These are phyloP conservation scores for Hyles euphorbiae DNA, from an alignment of 1,140 invertebrate genomes.

Conservation along the genomic window DNA sequence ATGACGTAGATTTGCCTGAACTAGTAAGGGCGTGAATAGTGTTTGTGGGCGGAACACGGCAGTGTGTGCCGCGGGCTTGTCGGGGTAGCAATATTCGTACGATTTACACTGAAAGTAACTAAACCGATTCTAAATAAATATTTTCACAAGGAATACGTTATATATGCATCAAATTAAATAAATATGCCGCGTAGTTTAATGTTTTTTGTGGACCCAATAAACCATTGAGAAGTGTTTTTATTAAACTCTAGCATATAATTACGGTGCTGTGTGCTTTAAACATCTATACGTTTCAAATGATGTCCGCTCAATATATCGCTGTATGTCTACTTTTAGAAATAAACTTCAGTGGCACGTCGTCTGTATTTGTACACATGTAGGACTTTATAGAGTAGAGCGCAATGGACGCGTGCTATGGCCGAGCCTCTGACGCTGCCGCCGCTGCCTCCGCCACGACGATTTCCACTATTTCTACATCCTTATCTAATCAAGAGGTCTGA, in stretches of 20 bases:
- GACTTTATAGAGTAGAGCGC: constrained; percentile 28
- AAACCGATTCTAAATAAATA: no score
- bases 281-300: no score
- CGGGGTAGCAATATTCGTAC: not conserved
- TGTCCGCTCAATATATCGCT: no score
- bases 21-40: not conserved
- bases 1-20: not conserved
- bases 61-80: constrained; percentile 24
- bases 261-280: no score
- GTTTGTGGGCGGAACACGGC: constrained; percentile 18
- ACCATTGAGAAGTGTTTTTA: no score
- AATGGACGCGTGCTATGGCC: constrained; percentile 62
- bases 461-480: constrained; percentile 53
- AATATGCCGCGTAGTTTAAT: no score
- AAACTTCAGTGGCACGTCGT: not conserved
- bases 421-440: constrained; percentile 55
- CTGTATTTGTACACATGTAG: constrained; percentile 2
- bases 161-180: no score
- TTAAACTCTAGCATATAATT: no score
- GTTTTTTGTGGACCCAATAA: no score
- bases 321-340: not conserved
- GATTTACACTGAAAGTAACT: not conserved
- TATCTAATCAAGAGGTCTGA: constrained; percentile 57
- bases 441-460: constrained; percentile 44
- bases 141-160: no score